Base-by-base conservation (phyloP, 2,888 invertebrate species). In the Lapara coniferarum region DNA sequence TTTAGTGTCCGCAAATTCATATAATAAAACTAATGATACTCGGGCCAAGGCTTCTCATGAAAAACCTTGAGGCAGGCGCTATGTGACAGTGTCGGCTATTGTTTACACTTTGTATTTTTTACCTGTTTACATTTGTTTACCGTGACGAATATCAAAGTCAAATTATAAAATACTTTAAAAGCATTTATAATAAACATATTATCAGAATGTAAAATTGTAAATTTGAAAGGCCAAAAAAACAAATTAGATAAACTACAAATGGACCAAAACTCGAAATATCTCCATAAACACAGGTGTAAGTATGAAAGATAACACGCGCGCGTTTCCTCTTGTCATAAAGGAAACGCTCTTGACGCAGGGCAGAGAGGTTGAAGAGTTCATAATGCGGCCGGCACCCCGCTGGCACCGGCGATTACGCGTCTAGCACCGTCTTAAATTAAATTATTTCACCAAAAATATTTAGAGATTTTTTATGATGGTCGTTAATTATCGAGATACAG, bases 301-400 rank as follows among this genome's bases (percentile, higher is more conserved):
- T 73, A 76, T 72, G 72, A 76, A 76, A 85, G 87, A 88, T 88
- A 88, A 85, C 82, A 78, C 73, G 75, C 71, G 78, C 73, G 77
- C 78, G 76, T 78, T 83, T 82, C 84, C 83, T 79, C 74, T 71
- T 74, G 77, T 76, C 81, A 80, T 86, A 86, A 84, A 86, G 85
- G 88, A 88, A 86, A 81, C 82, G 78, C 73, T 80, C 79, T 85
- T 80, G 77, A 78, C 75, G 75, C 75, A 83, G 87, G 87, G 86
- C 83, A 84, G 75, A 69, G 76, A 85, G 86, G 88, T 89, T 85
- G 85, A 81, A 83, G 83, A 84, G 85, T 84, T 86, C 86, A 83
- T 83, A 87, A 83, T 78, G 76, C 75, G 77, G 78, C 77, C 81
- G 79, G 80, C 78, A 78, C 74, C 86, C 85, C 84, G 85, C 83